Base-by-base conservation (phyloP, 2,113 vertebrate genomes). In the Protobothrops flavoviridis region DNA sequence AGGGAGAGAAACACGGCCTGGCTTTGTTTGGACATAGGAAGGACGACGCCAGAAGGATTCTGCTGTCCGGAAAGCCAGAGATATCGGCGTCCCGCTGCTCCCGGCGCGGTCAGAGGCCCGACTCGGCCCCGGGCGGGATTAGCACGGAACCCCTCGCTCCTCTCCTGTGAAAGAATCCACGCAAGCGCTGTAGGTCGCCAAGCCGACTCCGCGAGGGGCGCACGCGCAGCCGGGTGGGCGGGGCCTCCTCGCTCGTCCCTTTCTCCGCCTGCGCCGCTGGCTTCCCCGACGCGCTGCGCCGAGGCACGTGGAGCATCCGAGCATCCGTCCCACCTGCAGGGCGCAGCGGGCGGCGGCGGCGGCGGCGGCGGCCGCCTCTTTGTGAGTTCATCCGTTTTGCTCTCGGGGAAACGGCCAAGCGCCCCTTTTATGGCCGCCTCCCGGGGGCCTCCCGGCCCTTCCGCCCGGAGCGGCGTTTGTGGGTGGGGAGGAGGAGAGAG, bases 231-330 rank as follows among this genome's bases (percentile, higher is more conserved):
- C 1, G 13, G 64, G 13, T 33, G n/a, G 64, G 64, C 64, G 64
- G 64, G 8, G 11, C 4, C 24, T 5, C 9, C 39, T 2, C 43
- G 89, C 3, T 86, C 45, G 86, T 74, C 55, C 1, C 56, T 85
- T 85, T 43, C 52, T 5, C 89, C 53, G 43, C 3, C 94, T 52
- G 43, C 4, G 94, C 95, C 95, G 92, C 93, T 95, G 92, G 74
- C 89, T 87, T 5, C 0, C 1, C 23, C n/a, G 3, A 39, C n/a
- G 90, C 43, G 55, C 93, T n/a, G 89, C 87, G 55, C 90, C 20
- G 88, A 8, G 50, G 97, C 97, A 98, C 97, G 97, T 97, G 17
- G 33, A 81, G 69, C 69, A 81, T 7, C 69, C 17, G 33, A 21
- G 74, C 74, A 43, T 81, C 74, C 48, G 8, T 50, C 48, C 48